These are phyloP conservation scores for Zoanthus solanderi DNA, from an alignment of 92 coral and sea anemone species.

Conservation along the genomic window DNA sequence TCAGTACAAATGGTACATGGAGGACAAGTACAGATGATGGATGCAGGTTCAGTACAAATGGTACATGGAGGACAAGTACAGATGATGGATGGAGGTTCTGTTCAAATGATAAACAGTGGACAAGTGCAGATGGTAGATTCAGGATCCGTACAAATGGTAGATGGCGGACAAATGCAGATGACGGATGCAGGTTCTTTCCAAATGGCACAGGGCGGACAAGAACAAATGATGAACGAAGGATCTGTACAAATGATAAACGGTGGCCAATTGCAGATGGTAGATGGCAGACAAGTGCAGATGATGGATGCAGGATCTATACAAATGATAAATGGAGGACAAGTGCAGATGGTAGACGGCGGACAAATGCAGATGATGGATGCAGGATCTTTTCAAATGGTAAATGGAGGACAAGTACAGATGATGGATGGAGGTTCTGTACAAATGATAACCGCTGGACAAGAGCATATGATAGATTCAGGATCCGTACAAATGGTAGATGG, in stretches of 20 bases:
- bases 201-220: neutral
- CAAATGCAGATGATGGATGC: neutral
- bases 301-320: slow-evolving; percentile 5
- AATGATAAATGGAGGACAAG: neutral
- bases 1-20: neutral
- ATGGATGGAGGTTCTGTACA: slow-evolving; percentile 20
- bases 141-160: neutral
- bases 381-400: neutral
- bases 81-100: slow-evolving; percentile 12
- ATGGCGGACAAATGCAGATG: neutral
- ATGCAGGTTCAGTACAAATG: neutral
- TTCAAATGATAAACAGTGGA: slow-evolving; percentile 9
- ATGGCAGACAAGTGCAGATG: neutral
- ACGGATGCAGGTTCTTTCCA: neutral
- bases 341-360: neutral
- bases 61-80: neutral
- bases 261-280: neutral
- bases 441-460: slow-evolving; percentile 1
- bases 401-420: neutral
- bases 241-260: slow-evolving; percentile 14
- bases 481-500: slow-evolving; percentile 15
- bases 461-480: slow-evolving; percentile 11
- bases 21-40: slow-evolving; percentile 8
- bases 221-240: slow-evolving; percentile 10
- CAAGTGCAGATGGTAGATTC: neutral